Conservation (phyloP, 2,888 invertebrate genomes). For the Lottia gigantea region DNA sequence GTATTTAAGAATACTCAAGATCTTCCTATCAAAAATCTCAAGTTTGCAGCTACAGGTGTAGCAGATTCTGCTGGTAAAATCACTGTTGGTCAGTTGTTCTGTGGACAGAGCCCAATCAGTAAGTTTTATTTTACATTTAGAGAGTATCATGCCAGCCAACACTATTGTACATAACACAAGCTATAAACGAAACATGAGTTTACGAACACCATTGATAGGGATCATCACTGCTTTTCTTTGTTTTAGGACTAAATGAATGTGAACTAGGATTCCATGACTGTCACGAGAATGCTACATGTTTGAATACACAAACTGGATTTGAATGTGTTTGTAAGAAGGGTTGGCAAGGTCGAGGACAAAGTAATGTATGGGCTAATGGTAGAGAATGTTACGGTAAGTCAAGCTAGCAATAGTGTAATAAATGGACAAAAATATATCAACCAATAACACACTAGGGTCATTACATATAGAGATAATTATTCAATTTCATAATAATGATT, state of each 20-base stretch:
- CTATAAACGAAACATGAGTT: too few relatives aligned
- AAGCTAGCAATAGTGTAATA: too few relatives aligned
- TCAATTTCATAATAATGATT: too few relatives aligned
- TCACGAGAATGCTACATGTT: conserved; percentile 85
- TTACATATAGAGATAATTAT: too few relatives aligned
- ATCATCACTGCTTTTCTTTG: not conserved
- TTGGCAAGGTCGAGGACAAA: conserved; percentile 41
- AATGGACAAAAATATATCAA: too few relatives aligned
- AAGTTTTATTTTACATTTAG: conserved; percentile 19
- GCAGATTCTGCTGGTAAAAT: conserved; percentile 23
- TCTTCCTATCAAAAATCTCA: conserved; percentile 44
- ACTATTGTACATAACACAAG: too few relatives aligned
- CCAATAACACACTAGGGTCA: too few relatives aligned
- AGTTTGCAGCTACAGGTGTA: conserved; percentile 21
- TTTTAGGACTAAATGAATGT: conserved; percentile 89
- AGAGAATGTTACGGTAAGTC: conserved; percentile 50
- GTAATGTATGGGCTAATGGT: conserved; percentile 44
- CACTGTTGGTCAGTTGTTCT: conserved; percentile 53
- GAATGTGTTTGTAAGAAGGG: conserved; percentile 83
- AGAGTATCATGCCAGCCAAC: not conserved
- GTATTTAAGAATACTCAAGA: conserved; percentile 35
- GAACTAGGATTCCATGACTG: conserved; percentile 79
- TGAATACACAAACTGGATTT: conserved; percentile 89
- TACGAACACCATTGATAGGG: too few relatives aligned
- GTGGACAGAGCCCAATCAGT: conserved; percentile 47